phyloP scores from a whole-genome alignment of 2,113 vertebrate species.

The Apodemus speciosus region DNA sequence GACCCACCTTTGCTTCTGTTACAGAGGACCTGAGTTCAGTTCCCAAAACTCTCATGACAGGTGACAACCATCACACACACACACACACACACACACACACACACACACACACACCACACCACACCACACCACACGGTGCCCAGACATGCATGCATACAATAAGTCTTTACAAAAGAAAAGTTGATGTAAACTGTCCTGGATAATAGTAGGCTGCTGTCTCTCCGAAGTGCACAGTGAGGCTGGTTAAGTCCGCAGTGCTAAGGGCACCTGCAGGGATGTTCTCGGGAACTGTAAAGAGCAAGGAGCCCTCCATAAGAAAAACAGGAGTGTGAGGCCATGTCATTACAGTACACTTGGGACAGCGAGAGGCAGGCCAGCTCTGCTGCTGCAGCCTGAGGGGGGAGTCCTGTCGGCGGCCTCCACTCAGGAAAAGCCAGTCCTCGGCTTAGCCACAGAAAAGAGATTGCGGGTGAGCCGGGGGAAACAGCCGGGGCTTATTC shows the following conservation, averaged over 20 bases:
- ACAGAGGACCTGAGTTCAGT: not conserved
- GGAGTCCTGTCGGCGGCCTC: no score
- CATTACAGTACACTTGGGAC: no score
- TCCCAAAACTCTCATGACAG: not conserved
- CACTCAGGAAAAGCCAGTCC: not conserved
- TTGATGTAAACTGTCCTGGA: not conserved
- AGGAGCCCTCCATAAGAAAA: not conserved
- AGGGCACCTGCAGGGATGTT: not conserved
- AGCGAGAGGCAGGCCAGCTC: not conserved
- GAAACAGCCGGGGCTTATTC: not conserved
- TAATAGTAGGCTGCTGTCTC: not conserved
- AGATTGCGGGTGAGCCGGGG: not conserved
- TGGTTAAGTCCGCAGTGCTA: not conserved
- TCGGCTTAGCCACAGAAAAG: not conserved
- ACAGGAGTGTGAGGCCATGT: not conserved
- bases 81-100: no score
- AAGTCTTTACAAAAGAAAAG: not conserved
- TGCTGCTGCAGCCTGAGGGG: not conserved
- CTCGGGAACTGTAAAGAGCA: not conserved
- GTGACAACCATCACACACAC: no score
- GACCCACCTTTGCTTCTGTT: not conserved
- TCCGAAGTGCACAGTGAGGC: not conserved
- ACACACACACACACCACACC: no score
- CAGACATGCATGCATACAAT: not conserved
- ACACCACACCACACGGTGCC: not conserved